phyloP scores from a whole-genome alignment of 2,113 vertebrate genomes.

The Rhinoptilus africanus region DNA sequence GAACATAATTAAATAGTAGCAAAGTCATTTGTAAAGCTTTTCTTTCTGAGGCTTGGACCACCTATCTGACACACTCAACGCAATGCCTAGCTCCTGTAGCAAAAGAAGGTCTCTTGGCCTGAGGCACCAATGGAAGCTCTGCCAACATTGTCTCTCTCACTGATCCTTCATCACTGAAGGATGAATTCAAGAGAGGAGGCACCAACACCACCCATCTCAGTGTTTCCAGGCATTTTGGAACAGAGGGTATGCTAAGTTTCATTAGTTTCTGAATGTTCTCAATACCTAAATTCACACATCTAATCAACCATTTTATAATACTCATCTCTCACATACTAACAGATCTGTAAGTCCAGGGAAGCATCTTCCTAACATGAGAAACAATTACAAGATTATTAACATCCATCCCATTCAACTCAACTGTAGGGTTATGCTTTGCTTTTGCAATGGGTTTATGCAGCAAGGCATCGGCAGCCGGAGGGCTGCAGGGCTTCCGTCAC shows the following conservation, averaged over 20 bases:
- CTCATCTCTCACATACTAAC: background rate
- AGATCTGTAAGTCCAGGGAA: background rate
- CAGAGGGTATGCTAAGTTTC: background rate
- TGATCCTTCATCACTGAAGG: too few relatives aligned
- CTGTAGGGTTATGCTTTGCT: background rate
- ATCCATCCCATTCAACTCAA: background rate
- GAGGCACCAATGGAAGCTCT: background rate
- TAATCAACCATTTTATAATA: background rate
- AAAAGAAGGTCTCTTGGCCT: background rate
- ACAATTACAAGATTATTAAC: background rate
- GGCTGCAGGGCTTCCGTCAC: background rate
- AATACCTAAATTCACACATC: background rate
- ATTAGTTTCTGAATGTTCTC: background rate
- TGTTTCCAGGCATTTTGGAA: background rate
- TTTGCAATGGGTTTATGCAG: background rate
- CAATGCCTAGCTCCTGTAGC: background rate
- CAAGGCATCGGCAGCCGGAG: background rate
- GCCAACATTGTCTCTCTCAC: background rate
- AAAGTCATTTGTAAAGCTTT: background rate
- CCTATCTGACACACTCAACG: background rate
- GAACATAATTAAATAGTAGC: background rate
- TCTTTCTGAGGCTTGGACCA: background rate
- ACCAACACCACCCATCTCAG: background rate
- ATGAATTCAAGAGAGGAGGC: background rate
- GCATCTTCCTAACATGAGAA: background rate